Evolutionary conservation across 2,113 vertebrate genomes (phyloP), one percentile per base, ranked within the genome.

Genomic region (Xyliphius kryptos): DNA sequence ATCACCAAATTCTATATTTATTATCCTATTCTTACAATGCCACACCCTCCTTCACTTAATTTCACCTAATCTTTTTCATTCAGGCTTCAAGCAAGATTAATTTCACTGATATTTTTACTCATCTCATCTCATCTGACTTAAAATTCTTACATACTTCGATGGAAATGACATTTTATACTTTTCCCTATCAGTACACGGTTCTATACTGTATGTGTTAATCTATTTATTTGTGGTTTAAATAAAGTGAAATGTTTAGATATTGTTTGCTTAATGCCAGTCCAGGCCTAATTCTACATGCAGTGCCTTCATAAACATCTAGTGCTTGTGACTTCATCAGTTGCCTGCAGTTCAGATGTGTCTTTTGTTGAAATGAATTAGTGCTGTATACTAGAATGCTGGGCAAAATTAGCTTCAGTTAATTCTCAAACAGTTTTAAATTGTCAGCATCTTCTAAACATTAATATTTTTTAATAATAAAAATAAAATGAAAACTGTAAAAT

Each of bases 111-210:
- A 32, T 52, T n/a, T 49, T 32, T 53, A 32, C 22, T 32, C 2
- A 2, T 9, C 14, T 53, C 22, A 13, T 17, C 4, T 55, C n/a
- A n/a, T n/a, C n/a, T n/a, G 32, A 37, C 8, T 55, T 55, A 16
- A 55, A 52, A 52, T 22, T 52, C 50, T 52, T 51, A 22, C 14
- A 32, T n/a, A n/a, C 13, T 14, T 52, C 6, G 14, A 52, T 52
- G 21, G 2, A 7, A 26, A 15, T 55, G 4, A 55, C 20, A 55
- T 54, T 9, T 6, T 32, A 2, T 9, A 9, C 6, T 53, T 15
- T 53, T 15, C 36, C 22, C 14, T 15, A 15, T 15, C 2, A 9
- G 6, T 9, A 10, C 2, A 47, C 17, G 44, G n/a, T 16, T 16
- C 19, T 50, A 20, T 20, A 13, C 20, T 49, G 10, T 49, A 51